These are phyloP conservation scores for Pedionomus torquatus DNA, from an alignment of 2,113 vertebrate species.

Conservation along the genomic window DNA sequence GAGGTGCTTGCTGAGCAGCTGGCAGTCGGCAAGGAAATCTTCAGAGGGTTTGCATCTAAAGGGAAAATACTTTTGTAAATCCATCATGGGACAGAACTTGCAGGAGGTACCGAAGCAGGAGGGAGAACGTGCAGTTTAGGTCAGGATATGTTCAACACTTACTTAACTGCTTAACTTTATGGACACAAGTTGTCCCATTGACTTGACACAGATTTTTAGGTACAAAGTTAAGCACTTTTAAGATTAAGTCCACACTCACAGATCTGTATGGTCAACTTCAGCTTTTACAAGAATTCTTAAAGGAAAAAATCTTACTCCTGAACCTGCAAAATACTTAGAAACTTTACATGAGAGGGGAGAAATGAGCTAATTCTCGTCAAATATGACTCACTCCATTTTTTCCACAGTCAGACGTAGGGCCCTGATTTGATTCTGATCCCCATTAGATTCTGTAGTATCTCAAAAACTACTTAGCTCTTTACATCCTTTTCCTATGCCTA, in stretches of 20 bases:
- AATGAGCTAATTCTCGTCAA: conserved; percentile 23
- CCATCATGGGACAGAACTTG: not conserved
- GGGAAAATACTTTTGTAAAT: conserved; percentile 22
- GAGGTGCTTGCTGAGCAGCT: conserved; percentile 85
- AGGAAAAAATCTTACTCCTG: not conserved
- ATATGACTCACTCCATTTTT: not conserved
- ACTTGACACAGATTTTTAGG: not conserved
- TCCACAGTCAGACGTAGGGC: not conserved
- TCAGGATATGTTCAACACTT: not conserved
- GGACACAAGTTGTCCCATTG: not conserved
- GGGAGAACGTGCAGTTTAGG: not conserved
- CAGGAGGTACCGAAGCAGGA: not conserved
- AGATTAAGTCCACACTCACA: not conserved
- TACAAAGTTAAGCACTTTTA: not conserved
- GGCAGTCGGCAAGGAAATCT: conserved; percentile 85
- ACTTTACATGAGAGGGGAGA: not conserved
- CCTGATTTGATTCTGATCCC: conserved; percentile 20
- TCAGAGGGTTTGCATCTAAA: conserved; percentile 85
- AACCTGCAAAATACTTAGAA: not conserved
- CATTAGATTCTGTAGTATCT: not conserved
- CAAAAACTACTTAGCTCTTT: not conserved
- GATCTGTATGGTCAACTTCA: not conserved
- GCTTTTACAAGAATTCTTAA: not conserved
- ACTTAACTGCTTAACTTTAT: not conserved
- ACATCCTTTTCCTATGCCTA: not conserved